Percentiles rank a stretch among this genome's conserved stretches.
phyloP scores from a whole-genome alignment of 2,113 vertebrate species.

The Gallinago media region DNA sequence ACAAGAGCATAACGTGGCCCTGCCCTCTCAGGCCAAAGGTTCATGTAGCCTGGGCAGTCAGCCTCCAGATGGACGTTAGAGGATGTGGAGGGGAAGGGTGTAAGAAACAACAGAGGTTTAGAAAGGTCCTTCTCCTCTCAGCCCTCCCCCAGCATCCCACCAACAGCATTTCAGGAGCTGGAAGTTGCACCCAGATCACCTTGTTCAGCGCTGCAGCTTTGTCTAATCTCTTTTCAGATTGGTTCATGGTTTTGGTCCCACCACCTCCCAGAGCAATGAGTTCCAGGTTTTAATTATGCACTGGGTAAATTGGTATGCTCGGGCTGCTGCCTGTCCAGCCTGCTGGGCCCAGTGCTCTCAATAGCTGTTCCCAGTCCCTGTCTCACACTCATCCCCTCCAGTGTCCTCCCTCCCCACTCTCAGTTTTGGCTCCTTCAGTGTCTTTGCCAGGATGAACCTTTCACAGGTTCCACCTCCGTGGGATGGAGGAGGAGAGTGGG shows the following conservation, averaged over 20 bases:
- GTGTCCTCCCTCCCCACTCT: background rate
- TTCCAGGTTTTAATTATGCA: background rate
- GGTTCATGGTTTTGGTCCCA: background rate
- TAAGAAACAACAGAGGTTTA: background rate
- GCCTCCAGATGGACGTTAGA: rapidly evolving
- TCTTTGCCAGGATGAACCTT: background rate
- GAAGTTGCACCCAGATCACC: background rate
- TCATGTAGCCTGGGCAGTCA: rapidly evolving
- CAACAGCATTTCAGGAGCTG: background rate
- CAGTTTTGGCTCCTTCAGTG: background rate
- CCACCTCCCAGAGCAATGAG: background rate
- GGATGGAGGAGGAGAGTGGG: background rate
- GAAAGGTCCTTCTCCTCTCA: background rate
- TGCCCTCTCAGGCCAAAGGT: background rate
- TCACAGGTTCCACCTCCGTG: rapidly evolving
- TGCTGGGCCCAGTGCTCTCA: rapidly evolving
- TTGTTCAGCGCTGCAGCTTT: background rate
- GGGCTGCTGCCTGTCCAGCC: background rate
- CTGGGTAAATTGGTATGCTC: background rate
- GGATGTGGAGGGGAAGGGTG: background rate
- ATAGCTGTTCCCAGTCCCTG: background rate
- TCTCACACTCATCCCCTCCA: rapidly evolving
- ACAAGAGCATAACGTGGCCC: background rate
- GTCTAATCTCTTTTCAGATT: background rate
- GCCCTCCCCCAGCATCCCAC: background rate